These are phyloP conservation scores for Leptarthrus brevirostris DNA, from an alignment of 2,888 invertebrate genomes.

Conservation along the genomic window DNA sequence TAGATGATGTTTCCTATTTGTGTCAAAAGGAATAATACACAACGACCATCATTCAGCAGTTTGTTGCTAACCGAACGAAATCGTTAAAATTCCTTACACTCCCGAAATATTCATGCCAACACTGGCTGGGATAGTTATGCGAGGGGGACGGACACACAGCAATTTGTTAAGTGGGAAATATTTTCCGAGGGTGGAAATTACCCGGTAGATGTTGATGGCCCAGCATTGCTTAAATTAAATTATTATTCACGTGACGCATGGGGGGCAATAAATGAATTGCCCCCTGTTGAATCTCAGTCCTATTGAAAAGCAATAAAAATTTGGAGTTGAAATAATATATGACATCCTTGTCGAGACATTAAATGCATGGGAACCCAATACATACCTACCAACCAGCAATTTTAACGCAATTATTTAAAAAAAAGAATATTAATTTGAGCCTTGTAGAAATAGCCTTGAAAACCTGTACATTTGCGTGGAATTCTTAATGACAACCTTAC, in stretches of 20 bases:
- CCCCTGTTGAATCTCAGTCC: conserved; percentile 13
- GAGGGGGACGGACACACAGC: neutral
- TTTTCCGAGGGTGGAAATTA: neutral
- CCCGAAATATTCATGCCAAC: neutral
- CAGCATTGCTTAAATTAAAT: conserved; percentile 7
- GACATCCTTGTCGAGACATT: too few relatives aligned
- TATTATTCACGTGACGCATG: neutral
- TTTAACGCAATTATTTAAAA: too few relatives aligned
- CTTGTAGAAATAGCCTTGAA: neutral
- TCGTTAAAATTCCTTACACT: conserved; percentile 7
- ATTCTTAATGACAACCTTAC: conserved; percentile 7
- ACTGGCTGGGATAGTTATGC: neutral
- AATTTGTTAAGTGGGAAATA: conserved; percentile 18
- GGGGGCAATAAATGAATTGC: neutral
- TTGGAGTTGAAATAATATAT: too few relatives aligned
- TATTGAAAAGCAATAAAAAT: too few relatives aligned
- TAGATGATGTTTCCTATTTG: neutral
- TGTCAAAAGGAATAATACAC: neutral
- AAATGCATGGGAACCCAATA: too few relatives aligned
- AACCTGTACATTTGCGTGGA: conserved; percentile 13
- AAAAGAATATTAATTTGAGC: too few relatives aligned
- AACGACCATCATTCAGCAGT: neutral
- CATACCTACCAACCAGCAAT: too few relatives aligned
- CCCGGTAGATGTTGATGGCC: neutral
- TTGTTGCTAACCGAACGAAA: conserved; percentile 19